phyloP scores from a whole-genome alignment of 2,888 invertebrate species.

The Erynnis tages region DNA sequence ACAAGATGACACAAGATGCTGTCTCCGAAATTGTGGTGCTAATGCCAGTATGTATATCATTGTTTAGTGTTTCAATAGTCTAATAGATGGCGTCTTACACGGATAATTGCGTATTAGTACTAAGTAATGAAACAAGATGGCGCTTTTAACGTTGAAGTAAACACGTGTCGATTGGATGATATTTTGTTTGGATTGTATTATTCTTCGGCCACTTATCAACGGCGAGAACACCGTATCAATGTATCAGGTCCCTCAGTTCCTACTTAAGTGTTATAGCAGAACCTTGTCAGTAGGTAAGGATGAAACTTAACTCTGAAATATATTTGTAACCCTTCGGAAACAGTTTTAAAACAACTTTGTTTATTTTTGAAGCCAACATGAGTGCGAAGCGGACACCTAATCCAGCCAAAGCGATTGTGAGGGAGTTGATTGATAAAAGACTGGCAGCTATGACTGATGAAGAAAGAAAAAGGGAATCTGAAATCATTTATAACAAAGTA shows the following conservation, averaged over 20 bases:
- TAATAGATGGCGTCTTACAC: too few species aligned
- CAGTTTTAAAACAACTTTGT: neutral
- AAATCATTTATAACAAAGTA: constrained; percentile 67
- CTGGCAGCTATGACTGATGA: constrained; percentile 57
- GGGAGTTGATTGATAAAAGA: constrained; percentile 55
- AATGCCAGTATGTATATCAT: too few species aligned
- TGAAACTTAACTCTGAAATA: neutral
- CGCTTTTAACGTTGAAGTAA: neutral
- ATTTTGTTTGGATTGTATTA: constrained; percentile 6
- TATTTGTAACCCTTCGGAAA: neutral
- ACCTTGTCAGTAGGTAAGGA: constrained; percentile 23
- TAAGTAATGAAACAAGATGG: too few species aligned
- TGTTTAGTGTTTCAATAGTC: too few species aligned
- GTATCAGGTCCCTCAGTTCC: constrained; percentile 16
- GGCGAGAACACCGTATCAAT: constrained; percentile 12
- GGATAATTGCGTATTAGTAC: too few species aligned
- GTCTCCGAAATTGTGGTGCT: too few species aligned
- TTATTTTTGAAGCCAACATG: constrained; percentile 43
- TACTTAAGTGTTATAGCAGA: constrained; percentile 1
- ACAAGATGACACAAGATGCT: too few species aligned
- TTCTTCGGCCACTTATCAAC: constrained; percentile 5
- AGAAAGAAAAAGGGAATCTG: constrained; percentile 65
- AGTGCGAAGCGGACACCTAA: constrained; percentile 57
- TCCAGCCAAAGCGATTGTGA: constrained; percentile 58
- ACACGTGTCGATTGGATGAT: neutral